Conservation (phyloP, 2,113 vertebrate species). For the Ciconia boyciana region DNA sequence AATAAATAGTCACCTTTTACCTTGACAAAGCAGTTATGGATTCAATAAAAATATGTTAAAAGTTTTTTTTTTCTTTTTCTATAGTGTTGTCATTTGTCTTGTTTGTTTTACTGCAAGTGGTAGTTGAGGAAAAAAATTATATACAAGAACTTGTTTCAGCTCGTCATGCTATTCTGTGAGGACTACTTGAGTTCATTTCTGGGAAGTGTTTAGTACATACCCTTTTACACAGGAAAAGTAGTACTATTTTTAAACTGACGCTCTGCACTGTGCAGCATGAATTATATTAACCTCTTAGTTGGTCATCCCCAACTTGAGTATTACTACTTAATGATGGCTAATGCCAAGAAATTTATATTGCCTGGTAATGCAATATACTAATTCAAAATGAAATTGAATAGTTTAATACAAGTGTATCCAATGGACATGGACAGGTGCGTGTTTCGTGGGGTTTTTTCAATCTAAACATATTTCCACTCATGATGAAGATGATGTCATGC, state of each 20-base stretch:
- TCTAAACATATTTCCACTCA: background rate
- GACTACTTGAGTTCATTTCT: background rate
- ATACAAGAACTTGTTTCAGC: background rate
- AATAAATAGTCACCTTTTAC: background rate
- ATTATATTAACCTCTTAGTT: constrained; percentile 11
- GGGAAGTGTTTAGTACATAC: background rate
- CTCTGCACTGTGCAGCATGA: background rate
- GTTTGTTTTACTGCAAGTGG: background rate
- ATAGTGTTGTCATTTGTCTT: background rate
- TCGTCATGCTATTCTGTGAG: background rate
- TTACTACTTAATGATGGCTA: background rate
- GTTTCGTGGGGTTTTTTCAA: background rate
- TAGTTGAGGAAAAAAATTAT: background rate
- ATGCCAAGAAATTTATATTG: constrained; percentile 13
- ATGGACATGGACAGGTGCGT: background rate
- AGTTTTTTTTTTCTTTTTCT: background rate
- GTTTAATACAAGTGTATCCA: background rate
- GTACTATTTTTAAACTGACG: background rate
- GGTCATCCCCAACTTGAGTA: background rate
- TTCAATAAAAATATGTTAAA: background rate
- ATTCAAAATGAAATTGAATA: background rate
- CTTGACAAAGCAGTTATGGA: background rate
- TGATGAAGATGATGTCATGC: background rate
- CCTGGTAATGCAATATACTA: background rate
- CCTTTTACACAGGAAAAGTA: background rate